Conservation (phyloP, 2,113 vertebrate species). For the Caretta caretta region DNA sequence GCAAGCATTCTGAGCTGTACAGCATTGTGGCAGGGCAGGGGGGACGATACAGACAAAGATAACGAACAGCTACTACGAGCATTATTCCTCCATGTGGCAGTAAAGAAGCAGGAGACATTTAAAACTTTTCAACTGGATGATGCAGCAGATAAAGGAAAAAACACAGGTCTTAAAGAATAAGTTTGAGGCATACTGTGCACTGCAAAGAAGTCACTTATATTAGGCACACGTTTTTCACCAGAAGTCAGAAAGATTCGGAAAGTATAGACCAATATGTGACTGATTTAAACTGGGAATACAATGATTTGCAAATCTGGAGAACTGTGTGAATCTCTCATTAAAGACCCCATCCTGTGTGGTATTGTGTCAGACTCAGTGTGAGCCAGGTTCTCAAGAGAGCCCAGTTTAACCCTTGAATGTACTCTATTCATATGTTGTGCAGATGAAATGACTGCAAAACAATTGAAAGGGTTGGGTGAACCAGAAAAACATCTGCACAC, state of each 20-base stretch:
- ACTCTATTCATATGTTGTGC: too few relatives aligned
- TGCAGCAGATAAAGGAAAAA: background rate
- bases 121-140: background rate
- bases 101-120: background rate
- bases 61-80: background rate
- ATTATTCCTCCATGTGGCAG: background rate
- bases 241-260: background rate
- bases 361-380: background rate
- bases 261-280: background rate
- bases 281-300: background rate
- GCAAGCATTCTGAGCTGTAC: background rate
- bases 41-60: too few relatives aligned
- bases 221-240: background rate
- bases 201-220: background rate
- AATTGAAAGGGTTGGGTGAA: too few relatives aligned
- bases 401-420: too few relatives aligned
- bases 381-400: background rate
- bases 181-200: background rate
- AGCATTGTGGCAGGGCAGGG: too few relatives aligned
- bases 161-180: too few relatives aligned
- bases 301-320: background rate
- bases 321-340: background rate
- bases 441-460: too few relatives aligned
- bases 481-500: too few relatives aligned
- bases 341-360: background rate